Base-by-base conservation (phyloP, 2,113 vertebrate species). In the Dasyprocta punctata region DNA sequence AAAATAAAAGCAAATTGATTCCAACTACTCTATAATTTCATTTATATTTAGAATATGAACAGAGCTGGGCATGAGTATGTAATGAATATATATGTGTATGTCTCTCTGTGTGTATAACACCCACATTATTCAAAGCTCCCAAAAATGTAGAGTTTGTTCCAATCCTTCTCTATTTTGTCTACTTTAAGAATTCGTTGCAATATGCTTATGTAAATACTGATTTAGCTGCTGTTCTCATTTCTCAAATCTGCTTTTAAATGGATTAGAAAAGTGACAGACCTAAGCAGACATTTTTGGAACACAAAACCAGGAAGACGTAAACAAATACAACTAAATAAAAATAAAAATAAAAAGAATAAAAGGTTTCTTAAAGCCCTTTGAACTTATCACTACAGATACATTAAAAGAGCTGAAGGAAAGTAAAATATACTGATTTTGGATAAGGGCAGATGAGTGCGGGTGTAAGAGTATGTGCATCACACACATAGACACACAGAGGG, bases 201-300 rank as follows among this genome's bases (percentile, higher is more conserved):
- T 97, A 97, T 96, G 97, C 89, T 97, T 98, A 96, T 97, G 93
- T 97, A 98, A 98, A 98, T 96, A 98, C 67, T 85, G 92, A 83
- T 96, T 95, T 91, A 97, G 84, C 93, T 98, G 96, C 97, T 97
- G 96, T 97, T 97, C 96, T 92, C 91, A 92, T 97, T 86, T 97
- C 95, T 97, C 67, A 94, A 97, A 96, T 85, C 91, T 81, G 89
- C 94, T 97, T 97, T 97, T 88, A 90, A 95, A 96, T 8, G 85
- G 49, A 93, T 58, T 97, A 95, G 88, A 97, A 97, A 97, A 97
- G 97, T 95, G 95, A 97, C 95, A 97, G 93, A 97, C 82, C 88
- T 75, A 96, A 81, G 97, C 71, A 95, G 90, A 92, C 87, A 97
- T 97, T 92, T 84, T 86, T 94, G 60, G 69, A 97, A 92, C 92